phyloP scores from a whole-genome alignment of 2,888 invertebrate genomes.

The Phengaris alcon region DNA sequence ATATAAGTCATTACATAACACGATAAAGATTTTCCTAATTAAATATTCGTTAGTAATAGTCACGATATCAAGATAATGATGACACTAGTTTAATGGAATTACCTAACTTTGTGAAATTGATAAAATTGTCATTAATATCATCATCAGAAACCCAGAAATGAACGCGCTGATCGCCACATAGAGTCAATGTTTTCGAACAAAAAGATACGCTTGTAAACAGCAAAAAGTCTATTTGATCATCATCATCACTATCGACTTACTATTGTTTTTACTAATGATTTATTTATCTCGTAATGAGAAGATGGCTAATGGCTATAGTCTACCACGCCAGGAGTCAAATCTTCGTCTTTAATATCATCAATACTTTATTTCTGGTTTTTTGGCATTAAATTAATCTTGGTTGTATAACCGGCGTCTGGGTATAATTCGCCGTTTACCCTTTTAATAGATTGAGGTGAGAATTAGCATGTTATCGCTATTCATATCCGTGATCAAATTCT shows the following conservation, averaged over 20 bases:
- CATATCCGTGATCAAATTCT: neutral
- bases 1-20: neutral
- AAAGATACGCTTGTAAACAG: no score
- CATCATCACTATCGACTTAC: no score
- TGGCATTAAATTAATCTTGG: neutral
- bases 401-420: neutral
- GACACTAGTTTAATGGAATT: neutral
- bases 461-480: conserved; percentile 9
- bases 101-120: conserved; percentile 9
- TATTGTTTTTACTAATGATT: no score
- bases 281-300: no score
- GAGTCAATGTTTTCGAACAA: no score
- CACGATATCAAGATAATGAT: neutral
- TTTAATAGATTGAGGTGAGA: conserved; percentile 5
- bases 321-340: neutral
- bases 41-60: conserved; percentile 3
- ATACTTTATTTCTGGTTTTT: neutral
- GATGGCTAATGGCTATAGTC: no score
- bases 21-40: conserved; percentile 2
- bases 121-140: neutral
- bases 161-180: neutral
- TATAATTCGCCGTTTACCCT: neutral
- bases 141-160: neutral
- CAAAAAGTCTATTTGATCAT: no score
- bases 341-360: neutral